Evolutionary conservation across 2,888 invertebrate species (phyloP).

Genomic region (Phanerotoma sp.): DNA sequence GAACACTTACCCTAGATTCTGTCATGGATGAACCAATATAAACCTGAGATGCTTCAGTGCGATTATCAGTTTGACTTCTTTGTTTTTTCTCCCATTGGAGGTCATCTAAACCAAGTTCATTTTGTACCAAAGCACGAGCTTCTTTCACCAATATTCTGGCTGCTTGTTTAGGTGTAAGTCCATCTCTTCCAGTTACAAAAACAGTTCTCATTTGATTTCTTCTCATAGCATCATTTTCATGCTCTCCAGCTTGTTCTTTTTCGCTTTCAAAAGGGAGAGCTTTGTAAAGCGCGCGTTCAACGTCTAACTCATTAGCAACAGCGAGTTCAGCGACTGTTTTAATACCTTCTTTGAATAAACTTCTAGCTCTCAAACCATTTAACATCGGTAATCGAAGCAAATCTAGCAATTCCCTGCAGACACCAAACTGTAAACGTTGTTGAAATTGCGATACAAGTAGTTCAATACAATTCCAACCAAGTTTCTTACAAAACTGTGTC

Average conservation of each 20-base stretch:
- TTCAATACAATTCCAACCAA: conserved; percentile 92
- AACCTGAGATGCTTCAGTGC: background rate
- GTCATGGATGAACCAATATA: background rate
- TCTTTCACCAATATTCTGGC: conserved; percentile 76
- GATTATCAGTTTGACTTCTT: conserved; percentile 6
- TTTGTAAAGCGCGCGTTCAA: conserved; percentile 78
- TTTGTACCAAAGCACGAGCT: conserved; percentile 69
- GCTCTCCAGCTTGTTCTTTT: conserved; percentile 73
- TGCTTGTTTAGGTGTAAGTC: conserved; percentile 79
- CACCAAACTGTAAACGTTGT: conserved; percentile 90
- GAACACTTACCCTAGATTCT: too few relatives aligned
- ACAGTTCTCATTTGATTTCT: conserved; percentile 71
- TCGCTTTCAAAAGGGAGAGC: conserved; percentile 82
- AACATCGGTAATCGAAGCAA: conserved; percentile 81
- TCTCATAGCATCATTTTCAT: conserved; percentile 65
- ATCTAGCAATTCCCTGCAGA: conserved; percentile 89
- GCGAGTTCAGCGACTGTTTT: conserved; percentile 79
- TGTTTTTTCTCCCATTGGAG: conserved; percentile 66
- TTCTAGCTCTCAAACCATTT: conserved; percentile 82
- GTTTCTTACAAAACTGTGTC: conserved; percentile 88
- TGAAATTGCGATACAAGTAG: conserved; percentile 90
- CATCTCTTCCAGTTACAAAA: conserved; percentile 78
- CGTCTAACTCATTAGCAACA: conserved; percentile 65
- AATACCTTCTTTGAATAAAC: conserved; percentile 78
- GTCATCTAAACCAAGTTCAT: conserved; percentile 72